phyloP scores from a whole-genome alignment of 2,797 vertebrate genomes.

The Epinephelus malabaricus region DNA sequence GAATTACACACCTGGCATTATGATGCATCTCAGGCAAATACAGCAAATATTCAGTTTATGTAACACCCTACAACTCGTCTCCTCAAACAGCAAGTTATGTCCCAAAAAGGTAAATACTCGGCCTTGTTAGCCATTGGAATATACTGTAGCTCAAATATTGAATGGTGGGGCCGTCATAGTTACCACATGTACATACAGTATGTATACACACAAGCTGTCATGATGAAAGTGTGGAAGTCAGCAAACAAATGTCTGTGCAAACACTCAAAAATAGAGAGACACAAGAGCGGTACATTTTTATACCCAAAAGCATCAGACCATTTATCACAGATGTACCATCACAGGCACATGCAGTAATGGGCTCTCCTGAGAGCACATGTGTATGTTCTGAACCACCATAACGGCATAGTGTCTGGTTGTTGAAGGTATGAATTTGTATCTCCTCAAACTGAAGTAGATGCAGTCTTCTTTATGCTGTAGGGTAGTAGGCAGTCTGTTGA shows the following conservation, averaged over 20 bases:
- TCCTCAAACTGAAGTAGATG: background rate
- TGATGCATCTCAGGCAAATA: constrained; percentile 27
- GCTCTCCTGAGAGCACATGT: constrained; percentile 22
- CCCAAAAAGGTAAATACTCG: background rate
- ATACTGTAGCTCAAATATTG: background rate
- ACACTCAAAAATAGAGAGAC: constrained; percentile 10
- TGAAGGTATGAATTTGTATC: background rate
- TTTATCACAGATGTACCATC: constrained; percentile 27
- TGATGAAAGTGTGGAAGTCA: background rate
- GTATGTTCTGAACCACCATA: constrained; percentile 3
- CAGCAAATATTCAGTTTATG: constrained; percentile 9
- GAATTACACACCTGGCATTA: constrained; percentile 59
- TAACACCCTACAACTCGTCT: background rate
- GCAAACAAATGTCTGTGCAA: constrained; percentile 15
- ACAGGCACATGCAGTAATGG: constrained; percentile 33
- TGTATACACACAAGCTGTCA: constrained; percentile 1
- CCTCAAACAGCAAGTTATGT: background rate
- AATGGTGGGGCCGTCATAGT: background rate
- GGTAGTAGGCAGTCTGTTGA: background rate
- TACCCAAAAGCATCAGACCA: background rate
- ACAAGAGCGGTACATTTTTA: background rate
- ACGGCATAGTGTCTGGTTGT: background rate
- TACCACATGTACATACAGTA: background rate
- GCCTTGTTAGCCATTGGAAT: background rate
- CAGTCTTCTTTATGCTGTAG: background rate